Evolutionary conservation across 2,888 invertebrate genomes (phyloP), one percentile per base, ranked within the genome.

Genomic region (Morpho achilles): DNA sequence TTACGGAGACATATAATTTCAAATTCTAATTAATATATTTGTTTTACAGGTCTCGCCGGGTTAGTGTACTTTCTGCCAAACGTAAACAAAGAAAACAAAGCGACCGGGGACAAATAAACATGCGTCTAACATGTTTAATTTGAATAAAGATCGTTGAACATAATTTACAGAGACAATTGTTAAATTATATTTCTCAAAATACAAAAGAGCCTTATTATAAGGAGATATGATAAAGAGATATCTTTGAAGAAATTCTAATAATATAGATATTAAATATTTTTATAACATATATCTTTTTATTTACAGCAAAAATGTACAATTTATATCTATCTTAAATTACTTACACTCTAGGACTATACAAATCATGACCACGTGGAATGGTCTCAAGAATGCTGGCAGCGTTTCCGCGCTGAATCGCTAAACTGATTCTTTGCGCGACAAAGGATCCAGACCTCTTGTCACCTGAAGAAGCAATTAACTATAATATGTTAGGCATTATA

Each of bases 51-150:
- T 71, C 70, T 77, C 7, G 73, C 75, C 3, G 61, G 67, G 1
- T 55, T 80, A 10, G 72, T 75, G 8, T 77, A 71, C 61, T 76
- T 77, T 59, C 60, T 81, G 41, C 80, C 80, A 7, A 73, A 75
- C 51, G 76, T 77, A 8, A 71, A 65, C 32, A 73, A 74, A 65
- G 73, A 74, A 50, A 75, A 74, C 42, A 69, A 65, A 59, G 69
- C 63, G 6, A 67, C 66, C 7, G 77, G 77, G 3, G 79, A 79
- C 65, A 71, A 74, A 67, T 79, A 67, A 71, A 16, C 8, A 32
- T 32, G 5, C 32, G 32, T 32, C 32, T 32, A 32, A 3, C 32
- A 32, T 32, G 32, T 32, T 32, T 32, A 32, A 32, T 32, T 32
- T 32, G 32, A 32, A 32, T 32, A 2, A 32, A 8, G 23, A 41